These are phyloP conservation scores for Cryptophagus acutangulus DNA, from an alignment of 2,888 invertebrate genomes.

Conservation along the genomic window DNA sequence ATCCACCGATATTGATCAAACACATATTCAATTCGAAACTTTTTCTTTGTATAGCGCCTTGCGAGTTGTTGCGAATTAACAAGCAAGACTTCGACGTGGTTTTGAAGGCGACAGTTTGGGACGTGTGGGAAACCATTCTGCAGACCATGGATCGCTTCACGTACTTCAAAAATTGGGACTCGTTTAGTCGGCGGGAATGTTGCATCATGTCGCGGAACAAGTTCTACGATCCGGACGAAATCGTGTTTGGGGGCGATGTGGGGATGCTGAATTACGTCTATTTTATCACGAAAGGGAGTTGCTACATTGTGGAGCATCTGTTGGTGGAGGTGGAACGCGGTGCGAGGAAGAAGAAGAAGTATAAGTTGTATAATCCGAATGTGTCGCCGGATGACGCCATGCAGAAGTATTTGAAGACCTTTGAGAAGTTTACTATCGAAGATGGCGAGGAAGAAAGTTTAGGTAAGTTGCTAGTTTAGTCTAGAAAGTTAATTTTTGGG, in stretches of 20 bases:
- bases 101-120: constrained; percentile 54
- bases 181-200: constrained; percentile 58
- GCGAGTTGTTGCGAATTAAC: constrained; percentile 60
- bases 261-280: constrained; percentile 48
- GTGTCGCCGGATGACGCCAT: background rate
- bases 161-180: constrained; percentile 60
- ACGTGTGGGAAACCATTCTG: constrained; percentile 59
- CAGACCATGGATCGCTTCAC: constrained; percentile 57
- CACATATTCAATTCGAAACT: constrained; percentile 4
- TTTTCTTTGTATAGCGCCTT: constrained; percentile 45
- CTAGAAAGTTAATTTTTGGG: too few relatives aligned
- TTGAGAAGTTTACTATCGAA: constrained; percentile 1
- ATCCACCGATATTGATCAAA: constrained; percentile 15
- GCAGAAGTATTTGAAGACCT: background rate
- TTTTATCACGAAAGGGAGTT: constrained; percentile 57
- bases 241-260: constrained; percentile 50
- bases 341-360: constrained; percentile 11
- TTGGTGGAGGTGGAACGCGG: constrained; percentile 12
- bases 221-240: constrained; percentile 53
- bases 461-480: too few relatives aligned
- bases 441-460: too few relatives aligned
- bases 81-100: constrained; percentile 60
- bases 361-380: constrained; percentile 11
- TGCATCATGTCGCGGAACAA: constrained; percentile 62
- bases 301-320: constrained; percentile 58